phyloP scores from a whole-genome alignment of 2,113 vertebrate genomes.

The Setophaga petechia region DNA sequence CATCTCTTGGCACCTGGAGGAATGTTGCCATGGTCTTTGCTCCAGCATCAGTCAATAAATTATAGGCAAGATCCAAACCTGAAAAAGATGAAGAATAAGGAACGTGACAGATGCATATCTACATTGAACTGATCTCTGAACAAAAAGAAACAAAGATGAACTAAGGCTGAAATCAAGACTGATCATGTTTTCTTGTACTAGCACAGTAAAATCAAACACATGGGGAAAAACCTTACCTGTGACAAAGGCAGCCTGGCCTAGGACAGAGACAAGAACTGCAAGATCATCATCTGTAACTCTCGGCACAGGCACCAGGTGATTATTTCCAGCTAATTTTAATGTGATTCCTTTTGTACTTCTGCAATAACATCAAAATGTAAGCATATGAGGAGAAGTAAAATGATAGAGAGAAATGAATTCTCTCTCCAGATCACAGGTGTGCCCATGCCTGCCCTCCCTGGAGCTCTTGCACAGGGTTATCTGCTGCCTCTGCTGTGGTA shows the following conservation, averaged over 20 bases:
- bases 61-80: constrained; percentile 87
- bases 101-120: not conserved
- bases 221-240: constrained; percentile 72
- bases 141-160: not conserved
- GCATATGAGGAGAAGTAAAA: not conserved
- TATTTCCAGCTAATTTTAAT: constrained; percentile 80
- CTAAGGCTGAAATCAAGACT: not conserved
- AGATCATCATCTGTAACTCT: constrained; percentile 77
- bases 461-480: not conserved
- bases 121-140: not conserved
- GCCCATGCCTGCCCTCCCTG: not conserved
- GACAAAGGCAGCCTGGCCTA: constrained; percentile 57
- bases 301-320: constrained; percentile 44
- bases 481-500: not conserved
- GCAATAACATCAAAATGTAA: not conserved
- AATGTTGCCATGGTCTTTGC: constrained; percentile 72
- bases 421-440: not conserved
- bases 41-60: constrained; percentile 79
- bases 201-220: not conserved
- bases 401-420: not conserved
- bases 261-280: constrained; percentile 64
- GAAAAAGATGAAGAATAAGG: constrained; percentile 14
- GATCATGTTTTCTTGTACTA: not conserved
- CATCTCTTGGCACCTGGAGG: constrained; percentile 73
- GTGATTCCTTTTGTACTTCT: constrained; percentile 38